Base-by-base conservation (phyloP, 2,888 invertebrate genomes). In the Salticus scenicus region DNA sequence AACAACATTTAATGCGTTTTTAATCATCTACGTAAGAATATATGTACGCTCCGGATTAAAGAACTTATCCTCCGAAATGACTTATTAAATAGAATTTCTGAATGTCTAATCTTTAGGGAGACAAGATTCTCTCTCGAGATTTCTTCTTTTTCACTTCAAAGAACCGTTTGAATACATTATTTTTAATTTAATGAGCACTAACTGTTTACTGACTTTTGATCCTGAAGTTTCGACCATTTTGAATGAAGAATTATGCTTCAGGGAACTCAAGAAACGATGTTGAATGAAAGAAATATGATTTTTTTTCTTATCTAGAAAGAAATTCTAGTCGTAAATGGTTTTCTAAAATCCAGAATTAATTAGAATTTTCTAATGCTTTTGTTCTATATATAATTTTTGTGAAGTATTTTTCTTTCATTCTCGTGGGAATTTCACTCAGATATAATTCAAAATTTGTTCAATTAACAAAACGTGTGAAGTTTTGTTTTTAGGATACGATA, bases 151-250 rank as follows among this genome's bases (percentile, higher is more conserved):
- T 27, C 17, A 66, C 17, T 66, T 33, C 66, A 66, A 66, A 66
- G 2, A 33, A 7, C 66, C 14, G 17, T 33, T 66, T 66, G 30
- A 66, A 66, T 31, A 66, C 31, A 20, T 66, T 66, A 66, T 66
- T 66, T 66, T 66, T 57, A 57, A 24, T 57, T 57, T 57, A 57
- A 57, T 57, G 24, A 57, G 57, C 47, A 17, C 47, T 2, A 47
- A 47, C 47, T 47, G 47, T 57, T 57, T 57, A 57, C 57, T 57
- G 57, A 24, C 20, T 57, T 57, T 24, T 57, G 57, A 20, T 24
- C 57, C 17, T 5, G 24, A 57, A 20, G 24, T 57, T 24, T 12
- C 57, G 57, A 24, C 24, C 57, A 1, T 24, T 57, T 57, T 57
- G 20, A 20, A 24, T 24, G 12, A 12, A 24, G 24, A 57, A 24